Evolutionary conservation across 2,888 invertebrate species (phyloP).

Genomic region (Drosophila bunnanda): DNA sequence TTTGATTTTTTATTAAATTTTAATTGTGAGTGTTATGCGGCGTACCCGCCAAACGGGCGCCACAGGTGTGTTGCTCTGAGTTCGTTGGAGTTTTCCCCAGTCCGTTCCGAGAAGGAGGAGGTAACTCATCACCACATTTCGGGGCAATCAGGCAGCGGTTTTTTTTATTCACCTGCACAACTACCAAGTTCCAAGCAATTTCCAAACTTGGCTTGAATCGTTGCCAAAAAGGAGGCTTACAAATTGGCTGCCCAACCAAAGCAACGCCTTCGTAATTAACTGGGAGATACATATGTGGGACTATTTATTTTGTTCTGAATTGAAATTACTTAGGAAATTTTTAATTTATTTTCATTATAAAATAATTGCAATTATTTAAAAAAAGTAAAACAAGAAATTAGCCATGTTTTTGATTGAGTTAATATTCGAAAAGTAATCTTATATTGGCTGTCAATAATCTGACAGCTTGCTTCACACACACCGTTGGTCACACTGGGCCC

Average conservation of each 20-base stretch:
- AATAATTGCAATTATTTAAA: not conserved
- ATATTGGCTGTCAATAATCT: not conserved
- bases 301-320: not conserved
- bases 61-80: slow-evolving; percentile 51
- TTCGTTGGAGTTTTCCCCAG: slow-evolving; percentile 4
- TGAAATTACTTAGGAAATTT: not conserved
- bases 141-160: slow-evolving; percentile 40
- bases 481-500: slow-evolving; percentile 6
- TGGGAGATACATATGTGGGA: not conserved
- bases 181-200: slow-evolving; percentile 53
- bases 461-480: not conserved
- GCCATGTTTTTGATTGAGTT: not conserved
- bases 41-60: slow-evolving; percentile 67
- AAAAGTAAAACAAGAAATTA: not conserved
- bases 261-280: slow-evolving; percentile 57
- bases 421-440: not conserved
- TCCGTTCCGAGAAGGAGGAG: slow-evolving; percentile 12
- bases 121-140: slow-evolving; percentile 57
- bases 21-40: slow-evolving; percentile 62
- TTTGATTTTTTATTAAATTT: slow-evolving; percentile 50
- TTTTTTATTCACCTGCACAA: slow-evolving; percentile 22
- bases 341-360: not conserved
- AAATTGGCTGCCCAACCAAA: slow-evolving; percentile 22
- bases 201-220: slow-evolving; percentile 46
- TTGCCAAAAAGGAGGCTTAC: slow-evolving; percentile 34